Evolutionary conservation across 1,140 invertebrate genomes (phyloP).

Genomic region (Macrosteles quadrilineatus): DNA sequence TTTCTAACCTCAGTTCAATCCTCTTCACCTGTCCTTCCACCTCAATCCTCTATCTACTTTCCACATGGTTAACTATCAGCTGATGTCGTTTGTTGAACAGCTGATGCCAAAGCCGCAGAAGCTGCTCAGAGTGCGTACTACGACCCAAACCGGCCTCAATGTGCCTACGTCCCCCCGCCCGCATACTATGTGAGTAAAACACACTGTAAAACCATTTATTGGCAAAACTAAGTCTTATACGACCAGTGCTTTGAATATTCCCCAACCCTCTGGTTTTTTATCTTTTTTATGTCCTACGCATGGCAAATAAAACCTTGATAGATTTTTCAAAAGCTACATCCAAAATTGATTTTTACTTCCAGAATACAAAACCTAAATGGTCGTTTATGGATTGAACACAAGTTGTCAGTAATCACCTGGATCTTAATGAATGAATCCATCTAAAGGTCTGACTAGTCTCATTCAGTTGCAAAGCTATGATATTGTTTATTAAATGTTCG

Average conservation of each 20-base stretch:
- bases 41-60: too few species aligned
- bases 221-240: background rate
- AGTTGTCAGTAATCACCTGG: too few species aligned
- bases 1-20: too few species aligned
- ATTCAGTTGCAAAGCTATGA: too few species aligned
- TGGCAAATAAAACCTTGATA: background rate
- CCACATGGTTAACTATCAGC: too few species aligned
- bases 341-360: background rate
- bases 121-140: slow-evolving; percentile 86
- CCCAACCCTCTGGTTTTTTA: background rate
- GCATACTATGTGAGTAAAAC: slow-evolving; percentile 72
- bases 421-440: too few species aligned
- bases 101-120: slow-evolving; percentile 82
- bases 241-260: background rate
- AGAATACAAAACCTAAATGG: too few species aligned
- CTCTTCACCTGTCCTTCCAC: too few species aligned
- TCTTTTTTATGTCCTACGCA: background rate
- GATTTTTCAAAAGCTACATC: background rate
- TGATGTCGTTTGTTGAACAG: slow-evolving; percentile 32
- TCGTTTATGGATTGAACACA: too few species aligned
- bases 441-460: too few species aligned
- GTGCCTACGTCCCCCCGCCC: slow-evolving; percentile 82
- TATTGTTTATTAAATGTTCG: too few species aligned
- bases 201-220: background rate
- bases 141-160: slow-evolving; percentile 79